Evolutionary conservation across 2,113 vertebrate species (phyloP), one percentile per base, ranked within the genome.

Genomic region (Siniperca chuatsi): DNA sequence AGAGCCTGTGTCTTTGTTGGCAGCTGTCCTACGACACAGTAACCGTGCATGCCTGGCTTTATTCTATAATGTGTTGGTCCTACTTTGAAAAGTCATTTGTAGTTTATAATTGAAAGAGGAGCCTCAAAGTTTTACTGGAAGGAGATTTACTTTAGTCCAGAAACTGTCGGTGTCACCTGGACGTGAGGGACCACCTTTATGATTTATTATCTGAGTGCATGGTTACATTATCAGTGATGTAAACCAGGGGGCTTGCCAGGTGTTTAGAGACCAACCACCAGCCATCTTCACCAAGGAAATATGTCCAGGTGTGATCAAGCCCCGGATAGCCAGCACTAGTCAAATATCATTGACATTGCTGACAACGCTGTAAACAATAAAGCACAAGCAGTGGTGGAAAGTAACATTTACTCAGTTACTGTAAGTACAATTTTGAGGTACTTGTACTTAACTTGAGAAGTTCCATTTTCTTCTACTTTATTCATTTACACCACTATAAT

Each of bases 1-100:
- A 64, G 40, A 70, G 81, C 35, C 42, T 52, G 16, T n/a, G 60
- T 83, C 71, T 82, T 67, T 77, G 42, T 83, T 86, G 81, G 81
- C 75, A 75, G 77, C 29, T 2, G 0, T 70, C 52, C 25, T 37
- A 1, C 44, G 37, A 15, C 57, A 44, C 46, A 37, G 58, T 54
- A 46, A 55, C 29, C 11, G 58, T 48, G 65, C 70, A 57, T 11
- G 52, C 13, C 33, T 48, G 35, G 44, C 29, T 85, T 72, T 78
- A 12, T 61, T 58, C 69, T 72, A 21, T 58, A 46, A 48, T 64
- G 13, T 78, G n/a, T 55, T 55, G 37, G 44, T 50, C n/a, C n/a
- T 33, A 4, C 71, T 71, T 74, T 74, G 13, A 75, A 62, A 84
- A 52, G 55, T 69, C 1, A 67, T 76, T 79, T 52, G 10, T 83